Percentiles rank a stretch among this genome's conserved stretches.
Evolutionary conservation across 1,140 invertebrate species (phyloP).

Genomic region (Aphis gossypii): DNA sequence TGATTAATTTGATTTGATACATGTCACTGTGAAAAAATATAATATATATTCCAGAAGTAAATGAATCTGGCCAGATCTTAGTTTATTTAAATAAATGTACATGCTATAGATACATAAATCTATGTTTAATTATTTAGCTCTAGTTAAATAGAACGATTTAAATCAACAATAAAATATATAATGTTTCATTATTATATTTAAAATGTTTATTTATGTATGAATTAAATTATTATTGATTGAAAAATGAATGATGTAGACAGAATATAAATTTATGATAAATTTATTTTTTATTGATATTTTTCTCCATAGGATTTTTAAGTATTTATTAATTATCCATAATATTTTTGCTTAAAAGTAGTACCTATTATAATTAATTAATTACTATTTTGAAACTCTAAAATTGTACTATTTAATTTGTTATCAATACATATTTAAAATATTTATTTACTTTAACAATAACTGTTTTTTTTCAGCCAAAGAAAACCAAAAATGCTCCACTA

Average conservation of each 20-base stretch:
- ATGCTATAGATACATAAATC: not conserved
- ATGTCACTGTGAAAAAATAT: no score
- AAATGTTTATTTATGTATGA: not conserved
- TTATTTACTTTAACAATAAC: not conserved
- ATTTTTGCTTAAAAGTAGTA: not conserved
- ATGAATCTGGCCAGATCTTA: not conserved
- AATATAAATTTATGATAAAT: not conserved
- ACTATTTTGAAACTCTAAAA: not conserved
- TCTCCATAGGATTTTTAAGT: no score
- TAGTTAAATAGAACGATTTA: not conserved
- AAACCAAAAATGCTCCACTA: conserved; percentile 36
- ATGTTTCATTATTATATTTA: not conserved
- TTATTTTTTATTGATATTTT: not conserved
- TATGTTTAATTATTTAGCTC: not conserved
- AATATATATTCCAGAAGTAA: no score
- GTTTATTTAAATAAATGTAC: not conserved
- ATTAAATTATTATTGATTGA: not conserved
- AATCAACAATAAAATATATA: not conserved
- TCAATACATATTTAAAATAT: not conserved
- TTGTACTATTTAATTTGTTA: not conserved
- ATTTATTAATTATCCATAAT: not conserved
- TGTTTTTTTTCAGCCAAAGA: conserved; percentile 34
- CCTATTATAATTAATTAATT: not conserved
- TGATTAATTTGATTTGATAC: no score
- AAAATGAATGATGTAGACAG: not conserved